Conservation (phyloP, 37 sponge, comb jelly and placozoan genomes). For the Halichondria panicea region DNA sequence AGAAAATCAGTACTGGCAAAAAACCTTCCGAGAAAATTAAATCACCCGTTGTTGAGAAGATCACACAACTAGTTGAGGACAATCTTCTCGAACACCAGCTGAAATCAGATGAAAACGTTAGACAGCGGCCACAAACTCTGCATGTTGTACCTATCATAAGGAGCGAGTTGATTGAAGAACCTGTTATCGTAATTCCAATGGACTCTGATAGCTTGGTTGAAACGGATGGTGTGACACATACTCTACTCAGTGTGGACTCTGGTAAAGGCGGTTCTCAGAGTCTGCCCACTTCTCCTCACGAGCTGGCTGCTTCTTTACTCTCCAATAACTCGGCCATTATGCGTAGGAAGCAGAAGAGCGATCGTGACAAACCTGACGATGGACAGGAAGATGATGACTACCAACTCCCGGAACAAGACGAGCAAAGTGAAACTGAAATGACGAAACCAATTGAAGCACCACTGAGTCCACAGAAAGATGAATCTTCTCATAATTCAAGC, state of each 20-base stretch:
- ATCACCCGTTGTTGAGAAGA: neutral
- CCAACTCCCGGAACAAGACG: no score
- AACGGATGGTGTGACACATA: neutral
- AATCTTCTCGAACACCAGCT: no score
- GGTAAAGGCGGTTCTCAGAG: neutral
- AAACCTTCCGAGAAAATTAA: neutral
- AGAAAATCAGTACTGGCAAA: constrained; percentile 15
- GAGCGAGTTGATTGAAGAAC: constrained; percentile 1
- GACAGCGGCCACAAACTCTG: neutral
- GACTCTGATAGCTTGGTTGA: neutral
- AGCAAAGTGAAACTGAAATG: no score
- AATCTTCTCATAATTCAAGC: no score
- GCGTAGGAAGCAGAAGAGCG: neutral
- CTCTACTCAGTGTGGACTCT: neutral
- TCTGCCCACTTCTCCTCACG: constrained; percentile 51
- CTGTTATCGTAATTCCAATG: constrained; percentile 10
- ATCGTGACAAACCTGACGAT: neutral
- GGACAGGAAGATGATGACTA: neutral
- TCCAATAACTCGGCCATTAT: constrained; percentile 18
- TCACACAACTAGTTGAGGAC: no score
- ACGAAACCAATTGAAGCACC: no score
- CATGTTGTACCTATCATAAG: neutral
- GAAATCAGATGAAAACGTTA: neutral
- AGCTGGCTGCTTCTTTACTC: constrained; percentile 58
- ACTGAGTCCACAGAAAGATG: no score